These are phyloP conservation scores for Gobius niger DNA, from an alignment of 2,113 vertebrate species.

Conservation along the genomic window DNA sequence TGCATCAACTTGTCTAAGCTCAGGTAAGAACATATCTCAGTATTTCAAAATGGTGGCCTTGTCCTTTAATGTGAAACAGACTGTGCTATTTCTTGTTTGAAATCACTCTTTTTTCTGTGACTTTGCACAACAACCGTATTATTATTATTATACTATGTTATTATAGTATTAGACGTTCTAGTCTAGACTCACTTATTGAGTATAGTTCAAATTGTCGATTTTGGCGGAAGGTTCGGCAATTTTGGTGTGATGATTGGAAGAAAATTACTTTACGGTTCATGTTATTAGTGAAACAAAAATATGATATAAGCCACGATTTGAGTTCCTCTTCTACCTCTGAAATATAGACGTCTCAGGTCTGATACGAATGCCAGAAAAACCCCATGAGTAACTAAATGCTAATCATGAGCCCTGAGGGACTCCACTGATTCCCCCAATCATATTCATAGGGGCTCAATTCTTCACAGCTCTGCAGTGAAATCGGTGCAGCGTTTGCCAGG, in stretches of 20 bases:
- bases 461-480: conserved; percentile 22
- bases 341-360: conserved; percentile 1
- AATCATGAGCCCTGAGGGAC: neutral
- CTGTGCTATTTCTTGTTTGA: neutral
- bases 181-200: neutral
- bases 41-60: no score
- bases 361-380: conserved; percentile 6
- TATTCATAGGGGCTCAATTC: conserved; percentile 10
- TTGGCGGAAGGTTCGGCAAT: no score
- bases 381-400: neutral
- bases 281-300: no score
- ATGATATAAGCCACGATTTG: neutral
- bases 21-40: no score
- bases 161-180: neutral
- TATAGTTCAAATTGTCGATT: neutral
- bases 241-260: no score
- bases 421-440: neutral
- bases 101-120: no score
- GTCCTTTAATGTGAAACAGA: neutral
- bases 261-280: no score
- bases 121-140: neutral
- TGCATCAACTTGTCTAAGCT: no score
- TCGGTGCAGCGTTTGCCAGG: conserved; percentile 42
- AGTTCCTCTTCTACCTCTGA: neutral
- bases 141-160: neutral